phyloP scores from a whole-genome alignment of 2,113 vertebrate genomes.

The Sylvia atricapilla region DNA sequence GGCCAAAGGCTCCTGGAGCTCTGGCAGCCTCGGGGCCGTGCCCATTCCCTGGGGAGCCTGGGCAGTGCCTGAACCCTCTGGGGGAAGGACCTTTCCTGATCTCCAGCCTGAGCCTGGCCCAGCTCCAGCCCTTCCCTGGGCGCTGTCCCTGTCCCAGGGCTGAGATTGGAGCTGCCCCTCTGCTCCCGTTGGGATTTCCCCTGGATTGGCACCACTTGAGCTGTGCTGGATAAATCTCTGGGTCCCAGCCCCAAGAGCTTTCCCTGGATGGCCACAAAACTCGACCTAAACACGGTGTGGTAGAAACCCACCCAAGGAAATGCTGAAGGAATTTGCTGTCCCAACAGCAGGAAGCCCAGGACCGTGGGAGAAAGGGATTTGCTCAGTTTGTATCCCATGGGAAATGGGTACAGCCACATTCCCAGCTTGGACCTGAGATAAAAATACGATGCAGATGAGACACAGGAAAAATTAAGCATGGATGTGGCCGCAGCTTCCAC shows the following conservation, averaged over 20 bases:
- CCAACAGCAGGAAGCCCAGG: neutral
- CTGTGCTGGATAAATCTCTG: neutral
- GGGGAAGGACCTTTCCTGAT: neutral
- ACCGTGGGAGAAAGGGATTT: neutral
- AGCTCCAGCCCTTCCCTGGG: fast-evolving
- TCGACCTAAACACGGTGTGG: no score
- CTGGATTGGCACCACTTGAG: neutral
- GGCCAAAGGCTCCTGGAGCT: neutral
- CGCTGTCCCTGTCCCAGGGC: neutral
- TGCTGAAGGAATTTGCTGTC: neutral
- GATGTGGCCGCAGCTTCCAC: neutral
- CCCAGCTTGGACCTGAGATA: neutral
- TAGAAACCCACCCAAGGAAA: neutral
- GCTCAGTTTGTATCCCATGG: neutral
- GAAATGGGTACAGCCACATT: neutral
- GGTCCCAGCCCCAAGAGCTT: neutral
- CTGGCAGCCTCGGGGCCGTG: neutral
- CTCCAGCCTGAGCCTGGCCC: neutral
- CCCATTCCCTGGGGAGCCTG: neutral
- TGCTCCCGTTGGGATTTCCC: neutral
- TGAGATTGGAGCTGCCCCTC: fast-evolving
- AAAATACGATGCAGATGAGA: neutral
- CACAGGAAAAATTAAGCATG: neutral
- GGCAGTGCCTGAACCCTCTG: neutral
- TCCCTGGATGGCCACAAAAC: neutral